Conservation (phyloP, 2,113 vertebrate species). For the Vulpes ferrilata region DNA sequence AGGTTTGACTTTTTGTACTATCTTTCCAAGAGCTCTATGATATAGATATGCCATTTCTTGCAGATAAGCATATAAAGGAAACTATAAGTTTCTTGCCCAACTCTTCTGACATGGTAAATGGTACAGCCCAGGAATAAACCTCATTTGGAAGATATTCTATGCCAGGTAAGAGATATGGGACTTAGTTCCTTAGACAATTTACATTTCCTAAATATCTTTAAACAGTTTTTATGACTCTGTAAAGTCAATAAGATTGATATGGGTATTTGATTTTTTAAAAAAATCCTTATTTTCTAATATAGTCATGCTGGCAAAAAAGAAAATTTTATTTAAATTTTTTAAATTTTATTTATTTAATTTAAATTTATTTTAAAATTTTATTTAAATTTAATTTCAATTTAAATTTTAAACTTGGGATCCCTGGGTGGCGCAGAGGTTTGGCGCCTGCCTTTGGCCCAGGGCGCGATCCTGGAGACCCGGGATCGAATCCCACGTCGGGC, state of each 20-base stretch:
- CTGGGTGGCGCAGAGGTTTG: too few relatives aligned
- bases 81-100: neutral
- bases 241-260: neutral
- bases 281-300: neutral
- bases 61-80: neutral
- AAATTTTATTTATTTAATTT: too few relatives aligned
- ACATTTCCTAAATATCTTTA: neutral
- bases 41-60: neutral
- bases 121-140: neutral
- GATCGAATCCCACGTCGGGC: too few relatives aligned
- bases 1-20: neutral
- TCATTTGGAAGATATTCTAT: neutral
- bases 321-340: neutral
- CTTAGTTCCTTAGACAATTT: neutral
- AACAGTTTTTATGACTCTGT: neutral
- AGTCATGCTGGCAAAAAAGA: slow-evolving; percentile 14
- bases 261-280: neutral
- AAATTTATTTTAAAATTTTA: too few relatives aligned
- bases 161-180: neutral
- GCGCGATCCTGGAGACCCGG: too few relatives aligned
- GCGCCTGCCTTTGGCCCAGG: too few relatives aligned
- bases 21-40: neutral
- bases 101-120: neutral
- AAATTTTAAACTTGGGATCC: too few relatives aligned
- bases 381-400: too few relatives aligned